These are phyloP conservation scores for Hoplodrina blanda DNA, from an alignment of 2,888 invertebrate species.

Conservation along the genomic window DNA sequence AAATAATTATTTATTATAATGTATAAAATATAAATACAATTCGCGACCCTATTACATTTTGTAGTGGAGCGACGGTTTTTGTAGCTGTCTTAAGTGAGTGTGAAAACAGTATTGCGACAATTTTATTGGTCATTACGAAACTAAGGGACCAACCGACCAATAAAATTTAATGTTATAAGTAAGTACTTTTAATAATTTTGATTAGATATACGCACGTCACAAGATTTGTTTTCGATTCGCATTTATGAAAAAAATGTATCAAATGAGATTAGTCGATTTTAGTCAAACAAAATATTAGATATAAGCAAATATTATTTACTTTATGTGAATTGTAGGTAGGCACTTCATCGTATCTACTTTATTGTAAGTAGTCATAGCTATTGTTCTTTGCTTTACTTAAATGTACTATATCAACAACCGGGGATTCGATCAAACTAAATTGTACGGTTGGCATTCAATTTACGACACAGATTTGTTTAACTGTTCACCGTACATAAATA, in stretches of 20 bases:
- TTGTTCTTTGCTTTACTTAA: slow-evolving; percentile 4
- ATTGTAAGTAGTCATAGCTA: neutral
- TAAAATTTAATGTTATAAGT: slow-evolving; percentile 19
- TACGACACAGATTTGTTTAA: slow-evolving; percentile 1
- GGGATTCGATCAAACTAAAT: slow-evolving; percentile 26
- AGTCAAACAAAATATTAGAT: slow-evolving; percentile 51
- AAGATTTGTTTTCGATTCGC: slow-evolving; percentile 37
- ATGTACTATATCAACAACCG: slow-evolving; percentile 7
- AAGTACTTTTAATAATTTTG: slow-evolving; percentile 11
- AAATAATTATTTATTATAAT: slow-evolving; percentile 14
- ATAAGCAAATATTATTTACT: slow-evolving; percentile 33
- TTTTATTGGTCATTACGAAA: slow-evolving; percentile 18
- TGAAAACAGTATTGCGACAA: slow-evolving; percentile 21
- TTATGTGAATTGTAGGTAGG: slow-evolving; percentile 20
- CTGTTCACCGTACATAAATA: slow-evolving; percentile 14
- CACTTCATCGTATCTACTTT: neutral
- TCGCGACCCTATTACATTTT: neutral
- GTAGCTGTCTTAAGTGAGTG: slow-evolving; percentile 8
- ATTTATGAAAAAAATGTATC: slow-evolving; percentile 47
- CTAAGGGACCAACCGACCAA: slow-evolving; percentile 36
- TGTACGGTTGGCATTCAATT: slow-evolving; percentile 24
- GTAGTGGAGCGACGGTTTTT: slow-evolving; percentile 7
- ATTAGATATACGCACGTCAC: slow-evolving; percentile 17
- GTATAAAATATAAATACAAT: neutral
- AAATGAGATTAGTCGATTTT: slow-evolving; percentile 58